Conservation (phyloP, 2,888 invertebrate genomes). For the Polyommatus iphigenia region DNA sequence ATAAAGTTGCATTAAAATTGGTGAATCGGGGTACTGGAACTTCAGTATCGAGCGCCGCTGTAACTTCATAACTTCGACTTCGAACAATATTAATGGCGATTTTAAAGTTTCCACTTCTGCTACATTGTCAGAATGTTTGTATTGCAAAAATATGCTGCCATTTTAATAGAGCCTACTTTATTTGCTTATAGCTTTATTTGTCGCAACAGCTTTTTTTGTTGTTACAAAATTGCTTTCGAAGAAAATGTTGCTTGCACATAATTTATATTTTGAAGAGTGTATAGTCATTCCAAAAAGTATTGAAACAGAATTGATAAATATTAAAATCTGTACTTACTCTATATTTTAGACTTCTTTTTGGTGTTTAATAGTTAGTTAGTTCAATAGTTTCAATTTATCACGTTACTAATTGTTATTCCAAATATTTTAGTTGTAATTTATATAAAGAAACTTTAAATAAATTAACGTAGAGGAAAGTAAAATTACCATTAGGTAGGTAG, state of each 20-base stretch:
- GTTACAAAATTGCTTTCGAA: background rate
- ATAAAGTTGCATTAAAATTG: background rate
- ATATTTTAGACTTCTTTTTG: too few species aligned
- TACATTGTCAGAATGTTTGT: constrained; percentile 4
- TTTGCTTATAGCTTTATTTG: background rate
- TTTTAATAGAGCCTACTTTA: background rate
- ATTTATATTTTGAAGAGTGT: too few species aligned
- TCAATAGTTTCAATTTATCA: too few species aligned
- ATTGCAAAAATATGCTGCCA: background rate
- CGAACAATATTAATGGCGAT: constrained; percentile 17
- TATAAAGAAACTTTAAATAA: background rate
- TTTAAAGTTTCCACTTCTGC: constrained; percentile 12
- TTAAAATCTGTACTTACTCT: too few species aligned
- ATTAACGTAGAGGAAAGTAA: background rate
- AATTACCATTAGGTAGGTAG: background rate
- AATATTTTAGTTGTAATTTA: background rate
- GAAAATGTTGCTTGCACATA: background rate
- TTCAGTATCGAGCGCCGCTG: background rate
- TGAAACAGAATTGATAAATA: too few species aligned
- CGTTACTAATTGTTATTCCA: too few species aligned
- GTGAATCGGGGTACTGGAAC: background rate
- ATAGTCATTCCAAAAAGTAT: too few species aligned
- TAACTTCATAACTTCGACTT: constrained; percentile 18
- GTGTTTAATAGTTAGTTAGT: too few species aligned
- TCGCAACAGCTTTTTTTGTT: background rate